These are phyloP conservation scores for Vultur gryphus DNA, from an alignment of 2,797 vertebrate genomes.

Conservation along the genomic window DNA sequence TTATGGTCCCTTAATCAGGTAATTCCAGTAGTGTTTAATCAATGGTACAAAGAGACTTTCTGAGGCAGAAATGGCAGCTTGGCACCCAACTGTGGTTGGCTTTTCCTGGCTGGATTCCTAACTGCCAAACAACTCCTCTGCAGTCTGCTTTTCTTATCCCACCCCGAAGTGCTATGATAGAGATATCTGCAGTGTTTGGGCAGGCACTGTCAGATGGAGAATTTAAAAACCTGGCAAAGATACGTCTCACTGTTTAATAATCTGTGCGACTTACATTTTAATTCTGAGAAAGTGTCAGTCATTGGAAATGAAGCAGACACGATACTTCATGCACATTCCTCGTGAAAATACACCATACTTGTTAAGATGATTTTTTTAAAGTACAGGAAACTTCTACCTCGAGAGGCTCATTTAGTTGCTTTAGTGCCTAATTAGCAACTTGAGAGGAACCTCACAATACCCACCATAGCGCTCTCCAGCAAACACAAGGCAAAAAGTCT, in stretches of 20 bases:
- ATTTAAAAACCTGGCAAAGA: background rate
- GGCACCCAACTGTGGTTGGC: background rate
- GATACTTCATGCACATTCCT: background rate
- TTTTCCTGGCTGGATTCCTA: background rate
- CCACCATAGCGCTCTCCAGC: background rate
- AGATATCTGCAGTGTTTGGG: background rate
- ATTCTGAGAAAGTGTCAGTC: background rate
- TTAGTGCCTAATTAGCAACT: conserved; percentile 15
- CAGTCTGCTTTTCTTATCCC: background rate
- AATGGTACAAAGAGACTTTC: background rate
- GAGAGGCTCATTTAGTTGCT: background rate
- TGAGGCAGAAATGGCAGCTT: conserved; percentile 5
- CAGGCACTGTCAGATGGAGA: background rate
- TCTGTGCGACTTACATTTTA: background rate
- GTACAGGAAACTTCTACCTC: conserved; percentile 4
- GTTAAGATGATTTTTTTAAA: background rate
- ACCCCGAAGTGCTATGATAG: background rate
- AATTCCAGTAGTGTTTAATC: background rate
- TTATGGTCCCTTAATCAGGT: background rate
- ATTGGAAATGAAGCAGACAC: background rate
- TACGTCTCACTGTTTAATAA: background rate
- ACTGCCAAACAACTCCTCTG: background rate
- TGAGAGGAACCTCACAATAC: background rate
- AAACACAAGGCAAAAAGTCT: background rate
- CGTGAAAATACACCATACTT: background rate